phyloP scores from a whole-genome alignment of 2,888 invertebrate species.

The Teinopalpus imperialis region DNA sequence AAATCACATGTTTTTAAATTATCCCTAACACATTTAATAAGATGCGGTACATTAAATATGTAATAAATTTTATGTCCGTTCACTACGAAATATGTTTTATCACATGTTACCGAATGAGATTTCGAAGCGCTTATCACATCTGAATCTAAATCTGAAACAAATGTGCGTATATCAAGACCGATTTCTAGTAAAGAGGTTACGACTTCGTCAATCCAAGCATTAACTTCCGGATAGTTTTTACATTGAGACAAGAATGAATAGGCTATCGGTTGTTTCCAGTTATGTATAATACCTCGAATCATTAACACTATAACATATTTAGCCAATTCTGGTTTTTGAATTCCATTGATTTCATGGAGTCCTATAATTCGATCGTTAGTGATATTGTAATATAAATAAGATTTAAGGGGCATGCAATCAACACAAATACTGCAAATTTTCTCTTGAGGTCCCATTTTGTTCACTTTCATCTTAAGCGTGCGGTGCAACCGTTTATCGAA shows the following conservation, averaged over 20 bases:
- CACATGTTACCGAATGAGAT: background rate
- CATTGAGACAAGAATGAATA: background rate
- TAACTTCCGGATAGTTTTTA: background rate
- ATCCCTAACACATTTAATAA: constrained; percentile 29
- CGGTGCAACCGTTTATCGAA: constrained; percentile 25
- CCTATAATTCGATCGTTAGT: constrained; percentile 29
- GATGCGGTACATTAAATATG: constrained; percentile 30
- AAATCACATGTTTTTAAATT: constrained; percentile 27
- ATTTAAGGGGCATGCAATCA: constrained; percentile 24
- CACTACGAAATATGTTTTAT: constrained; percentile 28
- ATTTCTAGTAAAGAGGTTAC: background rate
- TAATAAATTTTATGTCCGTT: constrained; percentile 29
- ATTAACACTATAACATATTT: constrained; percentile 28
- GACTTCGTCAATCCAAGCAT: background rate
- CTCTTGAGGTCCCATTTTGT: constrained; percentile 29
- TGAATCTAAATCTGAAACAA: background rate
- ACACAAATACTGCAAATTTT: constrained; percentile 32
- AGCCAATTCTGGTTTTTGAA: constrained; percentile 26
- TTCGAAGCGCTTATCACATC: background rate
- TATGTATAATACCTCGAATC: constrained; percentile 29
- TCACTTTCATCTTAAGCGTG: constrained; percentile 31
- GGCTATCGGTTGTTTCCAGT: constrained; percentile 30
- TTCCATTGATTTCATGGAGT: constrained; percentile 30
- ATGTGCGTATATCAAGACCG: background rate
- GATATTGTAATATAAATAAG: constrained; percentile 27